Percentiles rank a stretch among this genome's conserved stretches.
Conservation (phyloP, 1,140 invertebrate species). For the Agraylea sexmaculata region DNA sequence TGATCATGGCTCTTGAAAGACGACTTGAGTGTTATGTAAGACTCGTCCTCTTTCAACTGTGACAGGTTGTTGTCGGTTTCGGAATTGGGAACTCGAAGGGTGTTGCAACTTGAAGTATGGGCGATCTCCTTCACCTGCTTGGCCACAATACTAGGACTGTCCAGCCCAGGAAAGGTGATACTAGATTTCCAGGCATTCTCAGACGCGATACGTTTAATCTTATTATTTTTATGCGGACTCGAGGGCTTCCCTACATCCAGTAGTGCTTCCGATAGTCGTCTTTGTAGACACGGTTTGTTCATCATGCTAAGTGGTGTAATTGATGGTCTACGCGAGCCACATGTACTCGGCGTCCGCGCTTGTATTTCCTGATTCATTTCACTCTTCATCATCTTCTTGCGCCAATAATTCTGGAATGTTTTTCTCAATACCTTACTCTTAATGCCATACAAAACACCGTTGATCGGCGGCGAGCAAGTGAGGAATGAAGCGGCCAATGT, state of each 20-base stretch:
- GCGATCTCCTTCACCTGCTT: slow-evolving; percentile 32
- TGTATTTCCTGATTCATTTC: slow-evolving; percentile 68
- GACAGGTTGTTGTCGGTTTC: slow-evolving; percentile 20
- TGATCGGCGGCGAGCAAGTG: slow-evolving; percentile 56
- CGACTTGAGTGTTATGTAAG: slow-evolving; percentile 22
- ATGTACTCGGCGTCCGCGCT: slow-evolving; percentile 61
- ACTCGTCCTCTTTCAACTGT: slow-evolving; percentile 29
- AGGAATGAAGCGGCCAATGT: slow-evolving; percentile 50
- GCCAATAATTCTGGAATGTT: slow-evolving; percentile 64
- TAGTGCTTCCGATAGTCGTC: slow-evolving; percentile 53
- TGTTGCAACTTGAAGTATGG: slow-evolving; percentile 35
- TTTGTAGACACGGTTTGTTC: slow-evolving; percentile 45
- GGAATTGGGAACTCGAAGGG: slow-evolving; percentile 39
- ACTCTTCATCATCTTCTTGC: slow-evolving; percentile 68
- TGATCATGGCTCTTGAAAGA: slow-evolving; percentile 21
- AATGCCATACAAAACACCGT: slow-evolving; percentile 65
- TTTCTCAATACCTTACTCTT: slow-evolving; percentile 57
- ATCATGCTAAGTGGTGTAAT: slow-evolving; percentile 51
- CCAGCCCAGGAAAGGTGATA: slow-evolving; percentile 17
- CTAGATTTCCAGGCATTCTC: slow-evolving; percentile 28
- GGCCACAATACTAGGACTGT: slow-evolving; percentile 15
- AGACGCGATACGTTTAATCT: slow-evolving; percentile 34
- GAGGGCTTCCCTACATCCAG: slow-evolving; percentile 36
- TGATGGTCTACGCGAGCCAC: slow-evolving; percentile 59
- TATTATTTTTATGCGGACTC: slow-evolving; percentile 25